These are phyloP conservation scores for Temnothorax unifasciatus DNA, from an alignment of 2,888 invertebrate species.

Conservation along the genomic window DNA sequence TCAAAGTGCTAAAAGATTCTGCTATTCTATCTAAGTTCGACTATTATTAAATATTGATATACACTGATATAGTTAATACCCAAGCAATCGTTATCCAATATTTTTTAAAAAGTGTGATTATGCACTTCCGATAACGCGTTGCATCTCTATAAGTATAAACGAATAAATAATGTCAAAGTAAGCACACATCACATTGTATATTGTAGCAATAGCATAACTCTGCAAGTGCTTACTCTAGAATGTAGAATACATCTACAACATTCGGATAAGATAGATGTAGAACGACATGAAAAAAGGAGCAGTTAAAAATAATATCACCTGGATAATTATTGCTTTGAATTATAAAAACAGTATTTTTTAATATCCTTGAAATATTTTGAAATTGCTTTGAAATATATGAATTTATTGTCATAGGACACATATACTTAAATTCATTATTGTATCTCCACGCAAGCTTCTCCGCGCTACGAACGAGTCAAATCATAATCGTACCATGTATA, in stretches of 20 bases:
- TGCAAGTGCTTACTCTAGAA: not conserved
- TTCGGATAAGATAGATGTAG: constrained; percentile 4
- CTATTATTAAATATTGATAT: constrained; percentile 12
- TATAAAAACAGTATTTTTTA: not conserved
- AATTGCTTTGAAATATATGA: constrained; percentile 9
- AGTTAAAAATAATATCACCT: constrained; percentile 18
- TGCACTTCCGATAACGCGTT: not conserved
- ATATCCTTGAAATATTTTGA: constrained; percentile 20
- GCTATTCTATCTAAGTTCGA: not conserved
- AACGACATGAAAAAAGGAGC: not conserved
- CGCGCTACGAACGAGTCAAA: not conserved
- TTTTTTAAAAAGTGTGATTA: not conserved
- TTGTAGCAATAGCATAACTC: not conserved
- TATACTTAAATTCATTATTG: constrained; percentile 14
- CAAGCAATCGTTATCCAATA: not conserved
- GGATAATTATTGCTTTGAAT: constrained; percentile 19
- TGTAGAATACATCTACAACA: not conserved
- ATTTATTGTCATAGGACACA: constrained; percentile 25
- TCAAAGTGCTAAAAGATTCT: constrained; percentile 7
- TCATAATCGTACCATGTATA: not conserved
- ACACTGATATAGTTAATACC: not conserved
- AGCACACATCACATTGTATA: not conserved
- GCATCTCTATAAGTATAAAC: not conserved
- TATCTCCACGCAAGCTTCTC: not conserved
- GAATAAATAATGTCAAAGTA: constrained; percentile 9